A percentile compares a stretch with the other conserved stretches of the same genome.
Conservation (phyloP, 2,888 invertebrate genomes). For the Mimas tiliae region DNA sequence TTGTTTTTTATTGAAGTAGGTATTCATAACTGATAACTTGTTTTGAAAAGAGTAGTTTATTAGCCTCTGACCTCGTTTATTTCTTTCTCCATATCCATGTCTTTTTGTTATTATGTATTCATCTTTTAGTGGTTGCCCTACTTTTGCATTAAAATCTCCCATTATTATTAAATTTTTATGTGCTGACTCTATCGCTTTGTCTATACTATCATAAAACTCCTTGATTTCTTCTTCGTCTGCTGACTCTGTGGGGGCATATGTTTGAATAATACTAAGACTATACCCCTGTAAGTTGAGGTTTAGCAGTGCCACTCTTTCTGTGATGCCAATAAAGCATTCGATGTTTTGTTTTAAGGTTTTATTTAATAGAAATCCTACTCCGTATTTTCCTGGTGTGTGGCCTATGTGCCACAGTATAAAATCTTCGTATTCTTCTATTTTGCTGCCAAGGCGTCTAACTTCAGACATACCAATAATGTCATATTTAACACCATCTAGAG, state of each 20-base stretch:
- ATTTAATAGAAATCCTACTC: constrained; percentile 24
- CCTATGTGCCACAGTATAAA: constrained; percentile 23
- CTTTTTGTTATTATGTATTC: constrained; percentile 29
- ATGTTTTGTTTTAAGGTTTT: neutral
- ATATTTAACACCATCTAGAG: constrained; percentile 15
- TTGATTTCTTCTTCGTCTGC: constrained; percentile 33
- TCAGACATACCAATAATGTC: constrained; percentile 28
- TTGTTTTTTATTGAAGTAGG: constrained; percentile 29
- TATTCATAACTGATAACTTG: constrained; percentile 25
- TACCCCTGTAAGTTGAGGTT: neutral
- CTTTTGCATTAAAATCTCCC: constrained; percentile 39
- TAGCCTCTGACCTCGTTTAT: constrained; percentile 28
- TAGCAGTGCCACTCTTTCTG: constrained; percentile 8
- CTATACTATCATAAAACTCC: constrained; percentile 35
- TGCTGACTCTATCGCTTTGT: constrained; percentile 28
- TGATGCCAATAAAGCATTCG: constrained; percentile 6
- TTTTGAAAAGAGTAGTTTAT: constrained; percentile 24
- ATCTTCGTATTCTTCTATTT: constrained; percentile 26
- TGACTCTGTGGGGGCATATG: constrained; percentile 36
- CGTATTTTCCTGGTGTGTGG: constrained; percentile 5
- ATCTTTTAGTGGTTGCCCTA: constrained; percentile 29
- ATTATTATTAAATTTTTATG: constrained; percentile 33
- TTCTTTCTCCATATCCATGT: constrained; percentile 35
- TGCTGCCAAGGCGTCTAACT: too few relatives aligned
- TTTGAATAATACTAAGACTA: constrained; percentile 34